phyloP scores from a whole-genome alignment of 2,113 vertebrate species.

The Ictidomys tridecemlineatus region DNA sequence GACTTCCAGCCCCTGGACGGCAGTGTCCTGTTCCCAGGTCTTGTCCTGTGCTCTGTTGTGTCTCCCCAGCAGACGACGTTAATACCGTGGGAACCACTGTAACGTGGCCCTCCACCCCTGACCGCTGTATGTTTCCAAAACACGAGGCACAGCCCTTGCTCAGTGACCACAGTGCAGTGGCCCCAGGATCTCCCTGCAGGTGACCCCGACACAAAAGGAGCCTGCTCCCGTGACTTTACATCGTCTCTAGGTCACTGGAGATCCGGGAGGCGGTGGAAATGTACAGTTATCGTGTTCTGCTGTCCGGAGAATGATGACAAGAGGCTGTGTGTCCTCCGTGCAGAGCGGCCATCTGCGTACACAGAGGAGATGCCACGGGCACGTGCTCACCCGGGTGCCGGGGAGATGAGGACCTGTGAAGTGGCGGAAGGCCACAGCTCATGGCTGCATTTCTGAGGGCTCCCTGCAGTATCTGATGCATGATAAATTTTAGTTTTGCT shows the following conservation, averaged over 20 bases:
- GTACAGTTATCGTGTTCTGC: too few relatives aligned
- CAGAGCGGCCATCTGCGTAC: too few relatives aligned
- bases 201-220: too few relatives aligned
- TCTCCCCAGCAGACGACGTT: neutral
- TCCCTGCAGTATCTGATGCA: neutral
- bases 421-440: too few relatives aligned
- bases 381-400: rapidly evolving
- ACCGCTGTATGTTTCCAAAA: neutral
- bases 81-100: neutral
- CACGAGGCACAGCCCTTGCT: too few relatives aligned
- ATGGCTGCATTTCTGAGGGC: neutral
- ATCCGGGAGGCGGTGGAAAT: neutral
- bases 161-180: neutral
- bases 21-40: neutral
- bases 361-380: too few relatives aligned
- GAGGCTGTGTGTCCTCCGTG: too few relatives aligned
- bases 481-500: neutral
- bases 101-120: too few relatives aligned
- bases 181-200: neutral
- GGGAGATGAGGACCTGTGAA: neutral
- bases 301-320: neutral
- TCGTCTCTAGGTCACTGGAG: neutral
- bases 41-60: neutral
- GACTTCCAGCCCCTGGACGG: neutral
- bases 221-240: neutral